Evolutionary conservation across 2,888 invertebrate genomes (phyloP).

Genomic region (Eulithis prunata): DNA sequence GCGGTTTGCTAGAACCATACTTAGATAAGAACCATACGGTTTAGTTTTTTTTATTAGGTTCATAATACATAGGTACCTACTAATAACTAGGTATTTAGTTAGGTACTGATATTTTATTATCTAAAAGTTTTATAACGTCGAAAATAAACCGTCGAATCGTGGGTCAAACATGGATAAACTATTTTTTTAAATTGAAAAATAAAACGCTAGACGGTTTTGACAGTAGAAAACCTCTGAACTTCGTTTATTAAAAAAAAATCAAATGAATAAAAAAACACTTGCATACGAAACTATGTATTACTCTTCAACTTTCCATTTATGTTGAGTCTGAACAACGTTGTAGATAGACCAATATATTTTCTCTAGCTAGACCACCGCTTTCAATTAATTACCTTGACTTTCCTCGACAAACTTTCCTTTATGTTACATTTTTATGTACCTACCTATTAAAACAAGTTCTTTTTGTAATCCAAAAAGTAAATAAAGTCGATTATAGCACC

Average conservation of each 20-base stretch:
- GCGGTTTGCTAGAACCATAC: background rate
- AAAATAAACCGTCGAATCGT: too few species aligned
- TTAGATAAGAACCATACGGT: background rate
- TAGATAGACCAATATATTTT: slow-evolving; percentile 27
- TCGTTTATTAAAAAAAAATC: too few species aligned
- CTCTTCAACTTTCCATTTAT: slow-evolving; percentile 25
- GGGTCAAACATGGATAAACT: too few species aligned
- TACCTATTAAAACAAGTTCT: too few species aligned
- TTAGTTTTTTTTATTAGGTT: background rate
- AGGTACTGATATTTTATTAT: too few species aligned
- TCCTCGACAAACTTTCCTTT: slow-evolving; percentile 18
- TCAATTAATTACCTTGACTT: slow-evolving; percentile 39
- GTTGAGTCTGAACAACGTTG: slow-evolving; percentile 9
- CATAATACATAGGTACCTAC: background rate
- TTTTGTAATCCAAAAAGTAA: too few species aligned
- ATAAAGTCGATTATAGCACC: too few species aligned
- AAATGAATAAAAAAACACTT: background rate
- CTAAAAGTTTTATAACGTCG: too few species aligned
- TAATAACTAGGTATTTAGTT: background rate
- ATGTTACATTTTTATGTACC: background rate
- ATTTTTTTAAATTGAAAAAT: too few species aligned
- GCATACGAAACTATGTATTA: background rate
- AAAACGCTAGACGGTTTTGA: too few species aligned
- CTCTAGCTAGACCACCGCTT: slow-evolving; percentile 32
- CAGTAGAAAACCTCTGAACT: too few species aligned